Evolutionary conservation across 2,888 invertebrate species (phyloP).

Genomic region (Perithous albicinctus): DNA sequence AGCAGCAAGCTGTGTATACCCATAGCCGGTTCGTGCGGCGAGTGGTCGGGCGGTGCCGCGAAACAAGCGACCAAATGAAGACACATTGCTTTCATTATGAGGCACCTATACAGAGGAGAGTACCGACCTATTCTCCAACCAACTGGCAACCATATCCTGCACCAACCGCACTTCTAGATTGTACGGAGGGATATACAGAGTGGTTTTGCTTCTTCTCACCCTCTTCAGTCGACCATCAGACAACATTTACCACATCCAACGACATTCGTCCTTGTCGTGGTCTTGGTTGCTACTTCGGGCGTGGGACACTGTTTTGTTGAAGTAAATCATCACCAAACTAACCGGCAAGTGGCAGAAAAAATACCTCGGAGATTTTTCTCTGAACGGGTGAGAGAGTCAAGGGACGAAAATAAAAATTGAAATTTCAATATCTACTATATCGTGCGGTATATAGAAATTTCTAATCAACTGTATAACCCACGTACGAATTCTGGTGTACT

Average conservation of each 20-base stretch:
- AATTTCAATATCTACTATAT: no score
- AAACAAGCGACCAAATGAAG: slow-evolving; percentile 83
- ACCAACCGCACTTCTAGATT: slow-evolving; percentile 25
- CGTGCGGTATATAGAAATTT: no score
- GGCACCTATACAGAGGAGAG: slow-evolving; percentile 56
- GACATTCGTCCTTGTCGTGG: slow-evolving; percentile 23
- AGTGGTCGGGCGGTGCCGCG: slow-evolving; percentile 73
- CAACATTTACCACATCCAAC: slow-evolving; percentile 58
- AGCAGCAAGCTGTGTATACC: slow-evolving; percentile 45
- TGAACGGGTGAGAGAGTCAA: no score
- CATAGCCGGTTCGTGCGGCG: slow-evolving; percentile 45
- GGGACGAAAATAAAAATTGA: no score
- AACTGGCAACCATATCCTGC: slow-evolving; percentile 38
- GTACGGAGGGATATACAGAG: slow-evolving; percentile 23
- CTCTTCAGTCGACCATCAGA: slow-evolving; percentile 45
- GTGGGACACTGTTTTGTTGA: not conserved
- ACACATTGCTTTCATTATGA: slow-evolving; percentile 83
- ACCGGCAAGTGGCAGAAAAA: not conserved
- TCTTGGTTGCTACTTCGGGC: not conserved
- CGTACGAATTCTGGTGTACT: no score
- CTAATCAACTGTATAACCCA: no score
- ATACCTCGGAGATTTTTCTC: not conserved
- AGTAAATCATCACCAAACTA: not conserved
- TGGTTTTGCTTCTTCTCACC: slow-evolving; percentile 50
- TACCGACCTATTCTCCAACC: slow-evolving; percentile 43